Evolutionary conservation across 35 echinoderm and acorn worm species (phyloP), one percentile per base, ranked within the genome.

Genomic region (Eucidaris tribuloides): DNA sequence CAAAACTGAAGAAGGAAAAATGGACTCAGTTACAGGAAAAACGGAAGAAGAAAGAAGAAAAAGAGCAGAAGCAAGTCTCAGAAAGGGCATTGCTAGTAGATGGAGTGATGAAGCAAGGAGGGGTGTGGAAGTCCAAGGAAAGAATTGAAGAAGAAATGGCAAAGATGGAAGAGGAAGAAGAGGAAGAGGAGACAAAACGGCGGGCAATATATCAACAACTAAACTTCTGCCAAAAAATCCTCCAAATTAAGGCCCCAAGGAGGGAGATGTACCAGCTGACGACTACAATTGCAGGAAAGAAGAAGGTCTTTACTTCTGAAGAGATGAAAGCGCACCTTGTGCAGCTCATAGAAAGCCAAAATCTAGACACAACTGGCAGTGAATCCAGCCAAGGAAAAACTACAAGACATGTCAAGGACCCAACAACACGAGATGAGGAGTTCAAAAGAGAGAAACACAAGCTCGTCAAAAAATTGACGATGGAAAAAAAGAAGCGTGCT

Each of bases 291-390:
- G n/a, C n/a, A n/a, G n/a, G n/a, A 9, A n/a, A 83, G 44, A 19
- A 63, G 57, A 39, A 18, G 45, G 18, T 31, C 42, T 66, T 38
- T 17, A 20, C 81, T 13, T n/a, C 34, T 9, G 40, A 37, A 19
- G 81, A 83, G 45, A 65, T 83, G 81, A 36, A 40, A 31, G 17
- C 64, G 31, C 81, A 83, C 66, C 58, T 83, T 45, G 24, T 38
- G 2, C 29, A 83, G 24, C 58, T 83, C 15, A 64, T 83, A 5
- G 33, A 39, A 83, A n/a, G 40, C 64, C 34, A 11, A 65, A 2
- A 41, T 31, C 36, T 36, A 58, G 29, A 58, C 6, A 24, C 24
- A 24, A 20, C 32, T 29, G n/a, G 27, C 46, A 41, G 19, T n/a
- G 48, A 20, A 56, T 11, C 45, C 78, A 14, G 4, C 45, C 34